Conservation (phyloP, 1,140 invertebrate genomes). For the Caerostris extrusa region DNA sequence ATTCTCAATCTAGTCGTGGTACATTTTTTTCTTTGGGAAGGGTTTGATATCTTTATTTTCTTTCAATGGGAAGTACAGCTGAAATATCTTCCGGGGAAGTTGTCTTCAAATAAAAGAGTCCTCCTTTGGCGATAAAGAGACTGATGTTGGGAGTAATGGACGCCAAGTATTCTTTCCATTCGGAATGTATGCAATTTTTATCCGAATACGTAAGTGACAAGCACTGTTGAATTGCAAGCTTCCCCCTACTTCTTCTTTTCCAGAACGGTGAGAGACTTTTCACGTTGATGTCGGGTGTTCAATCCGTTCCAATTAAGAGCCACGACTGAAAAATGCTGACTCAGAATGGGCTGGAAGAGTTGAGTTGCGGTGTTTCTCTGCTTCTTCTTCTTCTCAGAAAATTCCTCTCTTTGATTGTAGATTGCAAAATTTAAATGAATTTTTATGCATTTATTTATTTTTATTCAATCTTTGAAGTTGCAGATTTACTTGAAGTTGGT, state of each 20-base stretch:
- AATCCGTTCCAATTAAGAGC: slow-evolving; percentile 51
- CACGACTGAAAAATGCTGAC: slow-evolving; percentile 42
- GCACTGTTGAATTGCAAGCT: slow-evolving; percentile 39
- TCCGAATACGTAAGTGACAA: slow-evolving; percentile 53
- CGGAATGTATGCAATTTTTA: no score
- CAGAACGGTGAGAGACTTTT: slow-evolving; percentile 4
- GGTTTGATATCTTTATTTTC: no score
- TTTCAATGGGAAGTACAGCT: no score
- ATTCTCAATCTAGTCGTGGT: no score
- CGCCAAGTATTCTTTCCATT: no score
- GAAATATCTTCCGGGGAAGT: no score
- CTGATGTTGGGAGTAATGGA: no score
- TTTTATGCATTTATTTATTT: not conserved
- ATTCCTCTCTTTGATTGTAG: slow-evolving; percentile 17
- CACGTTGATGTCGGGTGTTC: slow-evolving; percentile 40
- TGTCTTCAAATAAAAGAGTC: no score
- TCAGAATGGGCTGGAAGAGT: not conserved
- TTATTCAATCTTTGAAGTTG: not conserved
- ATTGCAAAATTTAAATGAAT: slow-evolving; percentile 21
- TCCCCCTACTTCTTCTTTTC: no score
- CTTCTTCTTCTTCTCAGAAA: slow-evolving; percentile 34
- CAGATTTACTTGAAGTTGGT: no score
- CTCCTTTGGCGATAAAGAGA: no score
- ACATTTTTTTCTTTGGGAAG: no score
- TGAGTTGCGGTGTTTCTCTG: slow-evolving; percentile 2